A percentile compares a stretch with the other conserved stretches of the same genome.
phyloP scores from a whole-genome alignment of 1,140 invertebrate genomes.

The Neodiprion lecontei region DNA sequence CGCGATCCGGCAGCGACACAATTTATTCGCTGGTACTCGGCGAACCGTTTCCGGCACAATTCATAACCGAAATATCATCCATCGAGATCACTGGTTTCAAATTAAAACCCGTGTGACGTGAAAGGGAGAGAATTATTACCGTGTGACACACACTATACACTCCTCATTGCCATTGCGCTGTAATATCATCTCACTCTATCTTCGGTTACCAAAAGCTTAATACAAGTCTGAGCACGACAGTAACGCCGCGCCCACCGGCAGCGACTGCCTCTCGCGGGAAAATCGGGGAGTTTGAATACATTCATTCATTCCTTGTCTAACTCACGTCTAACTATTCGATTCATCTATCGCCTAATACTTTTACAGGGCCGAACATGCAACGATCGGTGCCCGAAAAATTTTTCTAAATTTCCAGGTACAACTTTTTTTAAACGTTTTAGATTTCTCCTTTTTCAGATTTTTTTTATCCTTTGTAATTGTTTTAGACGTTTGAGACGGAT shows the following conservation, averaged over 20 bases:
- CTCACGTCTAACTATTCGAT: background rate
- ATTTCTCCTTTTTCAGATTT: no score
- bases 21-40: slow-evolving; percentile 35
- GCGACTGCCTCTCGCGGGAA: background rate
- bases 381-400: no score
- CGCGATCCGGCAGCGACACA: slow-evolving; percentile 1
- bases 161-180: slow-evolving; percentile 35
- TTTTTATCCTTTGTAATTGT: no score
- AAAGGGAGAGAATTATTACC: slow-evolving; percentile 45
- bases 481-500: no score
- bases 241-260: background rate
- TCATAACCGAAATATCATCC: slow-evolving; percentile 34
- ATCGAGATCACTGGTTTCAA: slow-evolving; percentile 38
- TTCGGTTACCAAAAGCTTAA: slow-evolving; percentile 40
- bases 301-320: background rate
- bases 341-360: no score
- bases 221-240: background rate
- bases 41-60: slow-evolving; percentile 36
- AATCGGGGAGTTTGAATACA: background rate
- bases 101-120: slow-evolving; percentile 43
- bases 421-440: no score
- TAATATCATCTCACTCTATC: slow-evolving; percentile 40
- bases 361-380: no score
- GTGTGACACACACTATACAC: slow-evolving; percentile 50
- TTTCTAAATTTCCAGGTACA: no score